Evolutionary conservation across 2,113 vertebrate genomes (phyloP), one percentile per base, ranked within the genome.

Genomic region (Miniopterus natalensis): DNA sequence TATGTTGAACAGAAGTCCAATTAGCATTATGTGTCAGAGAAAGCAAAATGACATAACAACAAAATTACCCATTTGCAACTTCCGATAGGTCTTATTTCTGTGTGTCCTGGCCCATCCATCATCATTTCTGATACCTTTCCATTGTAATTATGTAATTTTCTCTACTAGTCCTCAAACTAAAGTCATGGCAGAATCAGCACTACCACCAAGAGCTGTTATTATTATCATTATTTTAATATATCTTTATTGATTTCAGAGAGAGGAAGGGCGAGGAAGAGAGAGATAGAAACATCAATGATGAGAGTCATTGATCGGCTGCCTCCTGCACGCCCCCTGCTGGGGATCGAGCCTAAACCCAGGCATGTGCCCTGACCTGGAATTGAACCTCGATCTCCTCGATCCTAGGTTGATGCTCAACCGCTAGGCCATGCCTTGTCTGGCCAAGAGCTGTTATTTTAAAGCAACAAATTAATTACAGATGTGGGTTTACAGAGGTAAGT

Each of bases 31-130:
- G 4, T 94, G 88, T 96, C 80, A 94, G 81, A 85, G 66, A 95
- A 92, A 94, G 87, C 87, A 90, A 97, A 96, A 96, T 95, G 61
- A 94, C 71, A 95, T 97, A 97, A 96, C 83, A 77, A 92, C 81
- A 96, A 96, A 97, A 97, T 96, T 96, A 96, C 88, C 96, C 95
- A 97, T 96, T 97, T 96, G 61, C 74, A 84, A 90, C 51, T 96
- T 95, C 71, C 87, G 36, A 90, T 88, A 55, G 55, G 49, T 57
- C 15, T 65, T 92, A 77, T 92, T 96, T 85, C 81, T 84, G 49
- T 45, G 85, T 92, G 42, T 88, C 31, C 27, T 88, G 70, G 42
- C 25, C 12, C 79, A 3, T 78, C 77, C 45, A 88, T 90, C 71
- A 86, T 90, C 40, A 97, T 88, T 95, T 96, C 29, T 78, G 55